A percentile compares a stretch with the other conserved stretches of the same genome.
phyloP scores from a whole-genome alignment of 2,888 invertebrate genomes.

The Boloria euphrosyne region DNA sequence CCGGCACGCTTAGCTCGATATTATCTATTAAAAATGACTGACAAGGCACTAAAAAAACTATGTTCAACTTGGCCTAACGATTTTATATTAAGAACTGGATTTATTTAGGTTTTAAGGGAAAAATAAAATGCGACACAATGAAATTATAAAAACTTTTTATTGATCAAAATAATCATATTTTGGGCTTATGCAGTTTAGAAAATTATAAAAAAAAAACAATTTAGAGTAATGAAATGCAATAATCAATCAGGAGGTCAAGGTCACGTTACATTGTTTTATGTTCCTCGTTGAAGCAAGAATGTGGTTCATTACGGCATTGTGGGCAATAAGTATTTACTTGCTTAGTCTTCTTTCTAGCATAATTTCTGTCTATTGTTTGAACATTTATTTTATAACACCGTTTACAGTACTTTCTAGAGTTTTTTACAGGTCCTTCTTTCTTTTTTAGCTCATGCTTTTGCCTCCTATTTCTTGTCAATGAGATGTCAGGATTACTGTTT shows the following conservation, averaged over 20 bases:
- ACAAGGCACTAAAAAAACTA: conserved; percentile 1
- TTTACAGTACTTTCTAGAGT: conserved; percentile 2
- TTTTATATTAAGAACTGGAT: conserved; percentile 22
- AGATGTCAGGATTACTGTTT: conserved; percentile 29
- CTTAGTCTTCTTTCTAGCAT: conserved; percentile 2
- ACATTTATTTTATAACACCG: conserved; percentile 12
- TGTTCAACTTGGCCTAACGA: conserved; percentile 3
- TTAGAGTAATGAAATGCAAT: no score
- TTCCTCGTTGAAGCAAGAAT: no score
- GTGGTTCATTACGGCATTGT: neutral
- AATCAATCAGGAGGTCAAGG: neutral
- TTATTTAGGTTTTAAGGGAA: conserved; percentile 24
- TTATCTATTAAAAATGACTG: conserved; percentile 29
- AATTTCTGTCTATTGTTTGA: neutral
- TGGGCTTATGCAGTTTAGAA: conserved; percentile 19
- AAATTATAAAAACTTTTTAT: conserved; percentile 21
- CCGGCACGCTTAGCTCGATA: conserved; percentile 35
- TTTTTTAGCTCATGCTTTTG: conserved; percentile 17
- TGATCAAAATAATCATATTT: conserved; percentile 26
- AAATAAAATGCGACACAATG: conserved; percentile 27
- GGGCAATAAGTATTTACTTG: neutral
- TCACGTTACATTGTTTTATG: no score
- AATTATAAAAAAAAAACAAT: conserved; percentile 3
- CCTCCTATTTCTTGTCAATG: conserved; percentile 4
- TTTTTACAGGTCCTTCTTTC: conserved; percentile 2